phyloP scores from a whole-genome alignment of 1,140 invertebrate genomes.

The Manduca sexta region DNA sequence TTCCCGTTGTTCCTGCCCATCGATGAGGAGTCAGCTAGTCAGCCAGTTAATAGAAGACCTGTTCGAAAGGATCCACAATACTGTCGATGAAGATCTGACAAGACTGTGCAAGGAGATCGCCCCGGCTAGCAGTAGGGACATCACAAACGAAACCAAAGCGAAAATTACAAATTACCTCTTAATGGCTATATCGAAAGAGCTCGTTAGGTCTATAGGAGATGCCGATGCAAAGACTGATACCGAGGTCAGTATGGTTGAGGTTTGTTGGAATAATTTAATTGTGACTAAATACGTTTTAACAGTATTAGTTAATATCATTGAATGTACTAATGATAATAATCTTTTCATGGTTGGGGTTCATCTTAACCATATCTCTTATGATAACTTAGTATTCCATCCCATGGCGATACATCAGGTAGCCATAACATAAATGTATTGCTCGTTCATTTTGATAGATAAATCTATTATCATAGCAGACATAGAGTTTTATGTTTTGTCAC shows the following conservation, averaged over 20 bases:
- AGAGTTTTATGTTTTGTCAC: no score
- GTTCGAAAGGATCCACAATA: constrained; percentile 60
- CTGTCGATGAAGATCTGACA: constrained; percentile 52
- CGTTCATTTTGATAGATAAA: no score
- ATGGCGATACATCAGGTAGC: no score
- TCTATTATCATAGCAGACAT: no score
- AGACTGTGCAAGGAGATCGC: constrained; percentile 52
- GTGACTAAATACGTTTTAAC: constrained; percentile 49
- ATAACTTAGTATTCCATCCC: no score
- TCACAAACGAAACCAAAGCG: constrained; percentile 55
- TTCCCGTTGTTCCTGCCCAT: constrained; percentile 56
- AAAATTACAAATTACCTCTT: constrained; percentile 69
- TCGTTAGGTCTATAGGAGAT: constrained; percentile 65
- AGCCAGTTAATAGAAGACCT: constrained; percentile 61
- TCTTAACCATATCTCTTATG: constrained; percentile 18
- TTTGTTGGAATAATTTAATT: constrained; percentile 17
- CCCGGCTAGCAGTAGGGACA: constrained; percentile 37
- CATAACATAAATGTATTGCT: no score
- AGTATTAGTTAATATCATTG: constrained; percentile 31
- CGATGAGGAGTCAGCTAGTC: constrained; percentile 62
- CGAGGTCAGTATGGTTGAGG: constrained; percentile 51
- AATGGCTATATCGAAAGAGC: constrained; percentile 68
- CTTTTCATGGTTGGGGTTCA: constrained; percentile 27
- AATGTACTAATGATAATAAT: constrained; percentile 30
- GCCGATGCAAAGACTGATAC: constrained; percentile 67